These are phyloP conservation scores for Acropternis orthonyx DNA, from an alignment of 2,797 vertebrate genomes.

Conservation along the genomic window DNA sequence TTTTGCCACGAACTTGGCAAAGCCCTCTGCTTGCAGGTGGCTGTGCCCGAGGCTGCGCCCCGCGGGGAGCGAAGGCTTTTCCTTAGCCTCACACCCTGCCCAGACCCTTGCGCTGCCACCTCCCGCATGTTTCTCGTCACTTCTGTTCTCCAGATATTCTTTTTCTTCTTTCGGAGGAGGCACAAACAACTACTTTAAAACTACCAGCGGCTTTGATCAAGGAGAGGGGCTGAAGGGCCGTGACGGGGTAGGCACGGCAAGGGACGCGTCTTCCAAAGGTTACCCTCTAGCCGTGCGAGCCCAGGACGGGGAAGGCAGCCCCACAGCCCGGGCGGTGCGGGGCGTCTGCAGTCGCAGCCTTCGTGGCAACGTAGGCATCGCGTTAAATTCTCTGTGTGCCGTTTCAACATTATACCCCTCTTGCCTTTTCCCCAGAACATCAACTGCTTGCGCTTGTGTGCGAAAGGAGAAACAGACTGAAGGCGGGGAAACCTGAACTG, in stretches of 20 bases:
- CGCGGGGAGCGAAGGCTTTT: not conserved
- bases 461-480: not conserved
- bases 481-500: not conserved
- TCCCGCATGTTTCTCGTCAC: not conserved
- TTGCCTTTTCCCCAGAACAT: rapidly evolving
- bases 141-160: not conserved
- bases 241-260: rapidly evolving
- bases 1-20: not conserved
- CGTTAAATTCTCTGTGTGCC: rapidly evolving
- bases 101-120: not conserved
- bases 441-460: not conserved
- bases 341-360: rapidly evolving
- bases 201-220: not conserved
- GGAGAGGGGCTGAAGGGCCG: not conserved
- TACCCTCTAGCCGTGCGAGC: not conserved
- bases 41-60: not conserved
- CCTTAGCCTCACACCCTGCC: not conserved
- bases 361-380: not conserved
- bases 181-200: not conserved
- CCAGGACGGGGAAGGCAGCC: not conserved
- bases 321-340: rapidly evolving
- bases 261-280: not conserved
- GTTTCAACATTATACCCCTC: not conserved
- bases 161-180: not conserved
- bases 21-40: not conserved